A percentile compares a stretch with the other conserved stretches of the same genome.
phyloP scores from a whole-genome alignment of 2,888 invertebrate species.

The Drosophila flavopinicola region DNA sequence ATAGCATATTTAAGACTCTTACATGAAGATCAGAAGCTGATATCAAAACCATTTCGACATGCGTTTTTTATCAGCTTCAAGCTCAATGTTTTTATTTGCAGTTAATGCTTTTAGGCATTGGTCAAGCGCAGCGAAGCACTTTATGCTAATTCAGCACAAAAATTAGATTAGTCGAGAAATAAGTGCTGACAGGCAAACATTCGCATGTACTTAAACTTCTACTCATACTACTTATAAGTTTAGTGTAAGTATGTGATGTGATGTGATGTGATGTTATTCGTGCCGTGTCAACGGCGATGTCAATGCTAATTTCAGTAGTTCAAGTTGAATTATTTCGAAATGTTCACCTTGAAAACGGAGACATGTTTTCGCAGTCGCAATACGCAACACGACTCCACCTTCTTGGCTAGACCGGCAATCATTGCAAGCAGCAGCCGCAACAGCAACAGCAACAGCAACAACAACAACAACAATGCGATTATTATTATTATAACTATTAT shows the following conservation, averaged over 20 bases:
- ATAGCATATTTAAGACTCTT: too few relatives aligned
- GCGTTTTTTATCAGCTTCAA: not conserved
- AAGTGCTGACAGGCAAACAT: slow-evolving; percentile 11
- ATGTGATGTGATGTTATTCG: slow-evolving; percentile 22
- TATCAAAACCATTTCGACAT: not conserved
- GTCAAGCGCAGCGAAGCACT: slow-evolving; percentile 12
- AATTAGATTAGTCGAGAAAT: slow-evolving; percentile 27
- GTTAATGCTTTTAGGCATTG: not conserved
- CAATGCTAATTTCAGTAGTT: slow-evolving; percentile 79
- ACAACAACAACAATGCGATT: slow-evolving; percentile 19
- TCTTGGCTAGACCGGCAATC: slow-evolving; percentile 47
- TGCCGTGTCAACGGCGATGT: slow-evolving; percentile 67
- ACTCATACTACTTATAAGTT: slow-evolving; percentile 5
- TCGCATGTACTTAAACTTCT: not conserved
- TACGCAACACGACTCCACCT: slow-evolving; percentile 65
- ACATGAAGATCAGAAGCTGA: too few relatives aligned
- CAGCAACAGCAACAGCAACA: slow-evolving; percentile 19
- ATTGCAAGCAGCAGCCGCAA: slow-evolving; percentile 18
- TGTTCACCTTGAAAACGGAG: slow-evolving; percentile 76
- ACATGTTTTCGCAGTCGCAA: slow-evolving; percentile 56
- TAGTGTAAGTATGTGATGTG: too few relatives aligned
- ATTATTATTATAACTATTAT: slow-evolving; percentile 42
- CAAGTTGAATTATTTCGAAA: slow-evolving; percentile 81
- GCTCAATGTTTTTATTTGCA: not conserved
- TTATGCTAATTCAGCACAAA: slow-evolving; percentile 48